Conservation (phyloP, 1,140 invertebrate species). For the Melanaphis sacchari region DNA sequence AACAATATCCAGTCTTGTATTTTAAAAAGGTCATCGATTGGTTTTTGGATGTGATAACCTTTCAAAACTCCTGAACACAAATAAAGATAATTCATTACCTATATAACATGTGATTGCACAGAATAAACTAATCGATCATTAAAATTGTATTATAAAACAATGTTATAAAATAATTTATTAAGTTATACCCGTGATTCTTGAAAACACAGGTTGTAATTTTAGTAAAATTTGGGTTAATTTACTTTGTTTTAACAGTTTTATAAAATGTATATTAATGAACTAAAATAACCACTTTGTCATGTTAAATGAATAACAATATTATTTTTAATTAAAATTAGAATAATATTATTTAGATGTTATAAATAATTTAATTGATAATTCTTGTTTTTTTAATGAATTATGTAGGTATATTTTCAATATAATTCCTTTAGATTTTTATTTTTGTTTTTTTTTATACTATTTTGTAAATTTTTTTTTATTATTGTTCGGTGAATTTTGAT, state of each 20-base stretch:
- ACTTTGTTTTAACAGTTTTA: not conserved
- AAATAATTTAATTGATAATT: too few species aligned
- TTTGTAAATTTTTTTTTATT: too few species aligned
- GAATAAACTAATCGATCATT: not conserved
- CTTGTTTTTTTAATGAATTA: too few species aligned
- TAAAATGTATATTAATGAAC: not conserved
- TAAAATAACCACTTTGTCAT: not conserved
- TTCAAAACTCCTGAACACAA: not conserved
- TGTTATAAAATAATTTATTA: not conserved
- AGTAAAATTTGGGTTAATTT: not conserved
- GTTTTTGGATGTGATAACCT: not conserved
- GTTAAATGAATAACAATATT: not conserved
- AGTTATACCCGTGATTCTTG: not conserved
- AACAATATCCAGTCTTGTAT: not conserved
- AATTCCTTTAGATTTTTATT: not conserved
- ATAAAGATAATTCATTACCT: not conserved
- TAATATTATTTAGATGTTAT: not conserved
- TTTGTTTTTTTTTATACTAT: not conserved
- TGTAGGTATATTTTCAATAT: not conserved
- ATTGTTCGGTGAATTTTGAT: not conserved
- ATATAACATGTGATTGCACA: not conserved
- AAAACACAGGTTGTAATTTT: not conserved
- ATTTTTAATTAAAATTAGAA: not conserved
- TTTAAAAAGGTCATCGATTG: not conserved
- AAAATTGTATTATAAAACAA: not conserved